Evolutionary conservation across 64 coral and sea anemone genomes (phyloP).

Genomic region (Pocillopora damicornis): DNA sequence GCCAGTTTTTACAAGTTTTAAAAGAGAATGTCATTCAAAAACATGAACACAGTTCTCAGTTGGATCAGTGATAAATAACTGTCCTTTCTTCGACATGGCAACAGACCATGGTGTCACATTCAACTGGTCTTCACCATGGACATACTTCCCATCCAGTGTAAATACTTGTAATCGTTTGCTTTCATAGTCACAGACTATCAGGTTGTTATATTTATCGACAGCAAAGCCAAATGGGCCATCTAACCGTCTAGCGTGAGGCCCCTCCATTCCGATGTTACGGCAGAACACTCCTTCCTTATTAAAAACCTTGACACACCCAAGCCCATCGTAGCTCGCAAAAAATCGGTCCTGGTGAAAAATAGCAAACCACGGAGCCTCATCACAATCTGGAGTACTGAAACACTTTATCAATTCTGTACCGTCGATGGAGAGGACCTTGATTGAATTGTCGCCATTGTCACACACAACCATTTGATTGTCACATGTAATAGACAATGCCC

Average conservation of each 20-base stretch:
- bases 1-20: background rate
- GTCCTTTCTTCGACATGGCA: background rate
- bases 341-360: background rate
- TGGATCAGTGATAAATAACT: constrained; percentile 23
- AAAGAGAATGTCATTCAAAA: background rate
- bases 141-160: constrained; percentile 33
- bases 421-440: background rate
- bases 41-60: constrained; percentile 16
- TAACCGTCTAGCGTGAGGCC: background rate
- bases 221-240: background rate
- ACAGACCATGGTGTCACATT: background rate
- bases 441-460: background rate
- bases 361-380: constrained; percentile 1
- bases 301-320: constrained; percentile 1
- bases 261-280: background rate
- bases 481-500: background rate
- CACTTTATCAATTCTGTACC: background rate
- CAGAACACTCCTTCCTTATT: background rate
- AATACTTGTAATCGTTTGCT: constrained; percentile 4
- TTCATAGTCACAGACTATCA: constrained; percentile 18
- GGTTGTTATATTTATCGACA: background rate
- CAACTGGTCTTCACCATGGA: background rate
- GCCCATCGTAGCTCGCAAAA: constrained; percentile 8
- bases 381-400: background rate
- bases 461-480: background rate